Evolutionary conservation across 1,140 invertebrate genomes (phyloP), one percentile per base, ranked within the genome.

Genomic region (Xylocopa sonorina): DNA sequence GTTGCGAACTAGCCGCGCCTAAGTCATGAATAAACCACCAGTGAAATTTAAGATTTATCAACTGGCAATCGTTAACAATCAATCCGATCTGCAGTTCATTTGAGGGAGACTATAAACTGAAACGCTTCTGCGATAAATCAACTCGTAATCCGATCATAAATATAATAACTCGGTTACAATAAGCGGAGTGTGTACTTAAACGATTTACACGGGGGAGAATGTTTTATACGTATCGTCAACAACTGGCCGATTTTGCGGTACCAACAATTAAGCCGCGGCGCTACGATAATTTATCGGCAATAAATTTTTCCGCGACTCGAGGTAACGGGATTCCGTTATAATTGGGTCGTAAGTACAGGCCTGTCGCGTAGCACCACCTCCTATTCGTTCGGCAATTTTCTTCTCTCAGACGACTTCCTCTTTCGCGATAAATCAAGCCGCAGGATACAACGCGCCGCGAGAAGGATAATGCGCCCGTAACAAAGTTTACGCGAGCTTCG

Each of bases 231-330:
- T 10, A 21, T 27, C 73, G n/a, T 80, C 51, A 32, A 27, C 53
- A 55, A 57, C 24, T n/a, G 32, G 6, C 16, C 9, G 16, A 64
- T 68, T 73, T 46, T n/a, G 34, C 32, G 14, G 38, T 43, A 18
- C n/a, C 21, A 73, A 83, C 80, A 82, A 79, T 82, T 69, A 82
- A 82, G 75, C 55, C 21, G 57, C 55, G 43, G 32, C 34, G 75
- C 43, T 51, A 74, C 55, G 68, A 78, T 78, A 69, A 84, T 84
- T 82, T 74, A 74, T 82, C 32, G 69, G n/a, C 66, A 27, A 79
- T 79, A 84, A 84, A 82, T 69, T 74, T 51, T 80, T 53, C 63
- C 46, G 10, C 24, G 62, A 51, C 53, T 46, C 51, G 32, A 34
- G 72, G 57, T 57, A 73, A 67, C 55, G 24, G 64, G 21, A 27